These are phyloP conservation scores for Lordiphosa stackelbergi DNA, from an alignment of 1,140 invertebrate genomes.

Conservation along the genomic window DNA sequence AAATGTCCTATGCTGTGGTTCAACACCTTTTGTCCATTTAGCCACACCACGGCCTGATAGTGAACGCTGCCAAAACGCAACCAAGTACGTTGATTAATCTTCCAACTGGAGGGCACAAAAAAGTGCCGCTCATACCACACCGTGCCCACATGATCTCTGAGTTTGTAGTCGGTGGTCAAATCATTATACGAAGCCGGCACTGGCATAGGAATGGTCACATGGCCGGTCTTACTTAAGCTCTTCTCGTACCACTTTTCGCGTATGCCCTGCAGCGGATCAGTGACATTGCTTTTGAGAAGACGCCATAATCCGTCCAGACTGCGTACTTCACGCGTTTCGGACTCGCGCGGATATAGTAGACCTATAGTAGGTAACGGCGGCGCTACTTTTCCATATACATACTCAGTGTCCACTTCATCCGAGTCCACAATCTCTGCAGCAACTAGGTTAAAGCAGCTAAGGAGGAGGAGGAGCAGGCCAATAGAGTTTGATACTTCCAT, in stretches of 20 bases:
- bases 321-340: conserved; percentile 86
- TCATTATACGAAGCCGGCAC: conserved; percentile 98
- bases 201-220: conserved; percentile 87
- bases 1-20: conserved; percentile 95
- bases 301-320: conserved; percentile 92
- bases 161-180: conserved; percentile 85
- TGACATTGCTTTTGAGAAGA: conserved; percentile 82
- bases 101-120: conserved; percentile 86
- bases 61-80: conserved; percentile 92
- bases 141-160: conserved; percentile 95
- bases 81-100: conserved; percentile 83
- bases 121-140: conserved; percentile 94
- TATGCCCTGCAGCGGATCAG: conserved; percentile 84
- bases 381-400: conserved; percentile 25
- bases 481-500: neutral
- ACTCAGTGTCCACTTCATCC: conserved; percentile 2
- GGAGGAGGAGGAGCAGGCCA: neutral
- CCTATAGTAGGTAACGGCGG: conserved; percentile 76
- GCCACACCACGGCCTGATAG: conserved; percentile 91
- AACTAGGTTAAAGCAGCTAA: neutral
- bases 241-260: conserved; percentile 86
- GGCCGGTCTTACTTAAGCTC: conserved; percentile 15
- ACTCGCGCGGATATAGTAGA: conserved; percentile 88
- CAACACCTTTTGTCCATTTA: conserved; percentile 88
- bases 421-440: no score